Conservation (phyloP, 1,140 invertebrate genomes). For the Anoplolepis gracilipes region DNA sequence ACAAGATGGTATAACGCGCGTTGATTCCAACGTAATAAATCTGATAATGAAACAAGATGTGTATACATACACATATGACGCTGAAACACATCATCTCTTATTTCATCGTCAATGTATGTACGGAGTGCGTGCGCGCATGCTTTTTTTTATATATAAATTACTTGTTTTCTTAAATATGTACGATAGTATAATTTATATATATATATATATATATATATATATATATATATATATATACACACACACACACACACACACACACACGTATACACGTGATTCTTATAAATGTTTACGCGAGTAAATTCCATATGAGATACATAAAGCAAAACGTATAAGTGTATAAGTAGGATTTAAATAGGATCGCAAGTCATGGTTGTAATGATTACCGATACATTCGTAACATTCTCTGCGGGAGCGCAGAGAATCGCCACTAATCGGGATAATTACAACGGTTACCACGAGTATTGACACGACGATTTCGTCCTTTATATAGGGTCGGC, state of each 20-base stretch:
- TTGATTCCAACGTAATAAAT: conserved; percentile 30
- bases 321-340: neutral
- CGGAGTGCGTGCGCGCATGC: neutral
- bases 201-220: neutral
- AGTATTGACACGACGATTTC: conserved; percentile 41
- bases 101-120: neutral
- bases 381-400: conserved; percentile 59
- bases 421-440: conserved; percentile 60
- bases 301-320: neutral
- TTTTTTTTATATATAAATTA: neutral
- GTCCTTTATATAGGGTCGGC: conserved; percentile 11
- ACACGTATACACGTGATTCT: neutral
- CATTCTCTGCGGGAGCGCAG: conserved; percentile 40
- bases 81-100: neutral
- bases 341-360: neutral
- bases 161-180: conserved; percentile 28
- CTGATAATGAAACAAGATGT: neutral
- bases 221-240: no score
- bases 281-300: neutral
- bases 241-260: no score
- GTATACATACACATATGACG: neutral
- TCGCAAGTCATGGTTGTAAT: neutral
- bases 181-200: neutral
- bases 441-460: conserved; percentile 66
- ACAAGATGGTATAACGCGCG: neutral